Base-by-base conservation (phyloP, 2,888 invertebrate species). In the Scaeva pyrastri region DNA sequence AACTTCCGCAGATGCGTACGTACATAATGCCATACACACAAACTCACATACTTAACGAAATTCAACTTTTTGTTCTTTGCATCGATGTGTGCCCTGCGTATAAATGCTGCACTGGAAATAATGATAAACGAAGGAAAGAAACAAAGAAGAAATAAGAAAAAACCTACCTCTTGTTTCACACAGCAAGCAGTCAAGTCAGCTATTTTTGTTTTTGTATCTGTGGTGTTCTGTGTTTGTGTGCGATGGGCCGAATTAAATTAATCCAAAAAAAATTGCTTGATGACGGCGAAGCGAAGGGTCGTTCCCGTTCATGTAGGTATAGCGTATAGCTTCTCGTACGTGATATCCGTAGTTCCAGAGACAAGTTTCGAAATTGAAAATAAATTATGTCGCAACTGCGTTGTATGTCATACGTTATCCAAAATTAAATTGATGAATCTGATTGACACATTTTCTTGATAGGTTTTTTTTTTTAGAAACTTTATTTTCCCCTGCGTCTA, bases 1-100 rank as follows among this genome's bases (percentile, higher is more conserved):
- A 70, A 82, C 82, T 86, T 86, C 82, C 82, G 86, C 81, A 78
- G 86, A 86, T 82, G 86, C 82, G 81, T 81, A 70, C 64, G 56
- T 52, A 48, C 55, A n/a, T 50, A 26, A 39, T 26, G 26, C 50
- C 12, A 39, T 21, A 0, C 6, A 48, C 6, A 45, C 62, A 21
- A 43, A 48, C 48, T 36, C 48, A 16, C 48, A 7, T 31, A 21
- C 26, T 56, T 19, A 36, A 23, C 19, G 36, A 36, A 39, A 58
- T 39, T 23, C 23, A 21, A 39, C 2, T 60, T 31, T 70, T 39
- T 81, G 11, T 39, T 48, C 26, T 48, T 48, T 26, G n/a, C 19
- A 43, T n/a, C 43, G 16, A 31, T 62, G 82, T 73, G 62, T 83
- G 68, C 56, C 70, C 36, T 58, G 58, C 58, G 58, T 36, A 39